Conservation (phyloP, 2,888 invertebrate genomes). For the Ceramica pisi region DNA sequence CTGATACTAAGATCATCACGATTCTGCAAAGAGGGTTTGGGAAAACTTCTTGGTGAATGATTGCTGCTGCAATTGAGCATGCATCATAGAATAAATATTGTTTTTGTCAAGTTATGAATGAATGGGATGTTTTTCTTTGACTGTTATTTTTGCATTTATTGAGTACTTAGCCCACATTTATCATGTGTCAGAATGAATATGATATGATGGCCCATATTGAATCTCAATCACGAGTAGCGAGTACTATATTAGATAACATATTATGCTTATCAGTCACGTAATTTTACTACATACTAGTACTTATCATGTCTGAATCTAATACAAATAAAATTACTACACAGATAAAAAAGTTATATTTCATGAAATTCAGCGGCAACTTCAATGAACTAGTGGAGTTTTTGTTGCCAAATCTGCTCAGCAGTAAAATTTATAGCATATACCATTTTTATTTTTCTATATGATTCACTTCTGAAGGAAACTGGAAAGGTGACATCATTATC, state of each 20-base stretch:
- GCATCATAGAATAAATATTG: too few species aligned
- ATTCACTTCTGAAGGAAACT: conserved; percentile 3
- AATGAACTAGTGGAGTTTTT: background rate
- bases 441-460: background rate
- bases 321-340: conserved; percentile 1
- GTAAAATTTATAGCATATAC: background rate
- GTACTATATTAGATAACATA: conserved; percentile 17
- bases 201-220: conserved; percentile 4
- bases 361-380: background rate
- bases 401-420: too few species aligned
- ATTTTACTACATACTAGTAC: conserved; percentile 22
- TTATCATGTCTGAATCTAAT: conserved; percentile 14
- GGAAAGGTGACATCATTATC: conserved; percentile 29
- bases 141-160: background rate
- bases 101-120: too few species aligned
- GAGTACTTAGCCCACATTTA: background rate
- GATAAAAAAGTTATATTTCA: conserved; percentile 18
- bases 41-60: too few species aligned
- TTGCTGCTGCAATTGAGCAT: too few species aligned
- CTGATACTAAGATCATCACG: too few species aligned
- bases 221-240: background rate
- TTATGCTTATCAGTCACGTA: conserved; percentile 23
- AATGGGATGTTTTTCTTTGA: too few species aligned
- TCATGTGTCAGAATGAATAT: background rate
- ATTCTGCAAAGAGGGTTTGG: too few species aligned